Base-by-base conservation (phyloP, 1,140 invertebrate species). In the Harpegnathos saltator region DNA sequence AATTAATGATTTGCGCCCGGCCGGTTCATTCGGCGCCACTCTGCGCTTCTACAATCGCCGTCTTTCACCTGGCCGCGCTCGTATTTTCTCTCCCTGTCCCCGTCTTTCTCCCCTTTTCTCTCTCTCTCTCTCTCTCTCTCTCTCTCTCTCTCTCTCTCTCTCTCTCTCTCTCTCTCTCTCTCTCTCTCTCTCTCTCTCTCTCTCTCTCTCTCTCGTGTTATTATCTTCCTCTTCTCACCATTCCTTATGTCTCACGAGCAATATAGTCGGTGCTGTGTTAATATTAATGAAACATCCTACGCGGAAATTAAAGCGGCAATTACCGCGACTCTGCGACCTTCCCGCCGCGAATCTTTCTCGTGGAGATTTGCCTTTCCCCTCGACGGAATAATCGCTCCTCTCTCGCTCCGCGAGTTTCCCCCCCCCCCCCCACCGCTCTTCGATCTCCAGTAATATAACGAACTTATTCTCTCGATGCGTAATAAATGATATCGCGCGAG, bases 1-100 rank as follows among this genome's bases (percentile, higher is more conserved):
- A 82, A 86, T 86, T 82, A 87, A 87, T 68, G 58, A 74, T 80
- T 80, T 59, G 52, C 65, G 65, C 65, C n/a, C 29, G 50, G 14
- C 22, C 62, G 14, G 15, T 80, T 80, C 69, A 80, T 71, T 69
- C 33, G 15, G 52, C 14, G 22, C 52, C 14, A 7, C 38, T 17
- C 52, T 26, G 19, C 75, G 14, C 19, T 24, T 48, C 48, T 29
- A 33, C 52, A 9, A 22, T 29, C n/a, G 52, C n/a, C 14, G 52
- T 24, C 22, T 50, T 22, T 82, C 29, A 48, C 44, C 59, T 1
- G 0, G 9, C 19, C 17, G 24, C 44, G 24, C 44, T n/a, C n/a
- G 22, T 12, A 59, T 17, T 74, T 9, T 82, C 29, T 38, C 38
- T 50, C 19, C 19, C 14, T 38, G 12, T 11, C 15, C 22, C 9